These are phyloP conservation scores for Stenodera caucasica DNA, from an alignment of 2,888 invertebrate species.

Conservation along the genomic window DNA sequence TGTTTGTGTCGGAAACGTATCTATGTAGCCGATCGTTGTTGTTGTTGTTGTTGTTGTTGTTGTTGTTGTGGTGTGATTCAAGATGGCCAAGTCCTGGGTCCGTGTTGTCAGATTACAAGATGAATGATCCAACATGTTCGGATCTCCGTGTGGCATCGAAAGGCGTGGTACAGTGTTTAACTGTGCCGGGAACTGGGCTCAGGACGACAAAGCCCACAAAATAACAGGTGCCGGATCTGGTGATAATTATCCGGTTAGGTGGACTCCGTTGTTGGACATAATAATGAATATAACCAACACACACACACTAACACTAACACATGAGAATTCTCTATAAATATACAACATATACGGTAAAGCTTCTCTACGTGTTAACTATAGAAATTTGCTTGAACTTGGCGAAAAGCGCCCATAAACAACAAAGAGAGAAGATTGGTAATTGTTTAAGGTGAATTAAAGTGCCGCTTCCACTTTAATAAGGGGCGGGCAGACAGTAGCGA, in stretches of 20 bases:
- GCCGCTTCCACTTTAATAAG: slow-evolving; percentile 52
- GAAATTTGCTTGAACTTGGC: slow-evolving; percentile 16
- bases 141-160: slow-evolving; percentile 14
- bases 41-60: not conserved
- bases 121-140: slow-evolving; percentile 12
- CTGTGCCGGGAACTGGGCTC: slow-evolving; percentile 12
- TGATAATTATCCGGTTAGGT: slow-evolving; percentile 29
- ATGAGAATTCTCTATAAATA: too few species aligned
- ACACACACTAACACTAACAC: not conserved
- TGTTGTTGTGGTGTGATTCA: slow-evolving; percentile 7
- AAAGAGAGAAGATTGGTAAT: slow-evolving; percentile 46
- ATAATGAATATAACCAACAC: not conserved
- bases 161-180: slow-evolving; percentile 23
- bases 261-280: not conserved
- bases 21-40: slow-evolving; percentile 1
- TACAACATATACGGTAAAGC: not conserved
- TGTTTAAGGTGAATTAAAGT: slow-evolving; percentile 52
- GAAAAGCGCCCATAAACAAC: slow-evolving; percentile 13
- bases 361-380: not conserved
- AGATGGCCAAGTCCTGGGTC: slow-evolving; percentile 1
- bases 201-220: slow-evolving; percentile 26
- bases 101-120: slow-evolving; percentile 14
- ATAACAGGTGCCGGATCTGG: slow-evolving; percentile 28
- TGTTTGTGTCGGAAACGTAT: not conserved
- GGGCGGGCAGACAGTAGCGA: slow-evolving; percentile 51